A percentile compares a stretch with the other conserved stretches of the same genome.
Conservation (phyloP, 2,888 invertebrate species). For the Eucera pruinosa region DNA sequence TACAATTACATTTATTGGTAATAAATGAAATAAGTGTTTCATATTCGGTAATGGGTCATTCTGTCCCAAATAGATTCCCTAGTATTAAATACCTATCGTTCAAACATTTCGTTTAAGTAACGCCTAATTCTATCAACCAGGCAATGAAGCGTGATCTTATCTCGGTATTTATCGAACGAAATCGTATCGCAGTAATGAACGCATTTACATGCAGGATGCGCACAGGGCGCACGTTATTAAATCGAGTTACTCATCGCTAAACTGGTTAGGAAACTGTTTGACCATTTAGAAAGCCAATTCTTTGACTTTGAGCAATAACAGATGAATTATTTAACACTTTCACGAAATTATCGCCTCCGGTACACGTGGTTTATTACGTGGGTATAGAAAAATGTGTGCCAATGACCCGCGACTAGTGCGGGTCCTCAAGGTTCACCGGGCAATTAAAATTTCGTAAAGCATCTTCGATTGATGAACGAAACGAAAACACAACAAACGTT, state of each 20-base stretch:
- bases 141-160: background rate
- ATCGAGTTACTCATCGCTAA: conserved; percentile 5
- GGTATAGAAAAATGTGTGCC: conserved; percentile 22
- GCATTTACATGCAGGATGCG: conserved; percentile 6
- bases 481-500: background rate
- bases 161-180: background rate
- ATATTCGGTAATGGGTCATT: no score
- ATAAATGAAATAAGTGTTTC: no score
- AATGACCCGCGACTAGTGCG: background rate
- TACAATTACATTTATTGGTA: no score
- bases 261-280: conserved; percentile 21
- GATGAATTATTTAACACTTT: conserved; percentile 50
- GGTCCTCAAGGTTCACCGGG: background rate
- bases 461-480: background rate
- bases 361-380: conserved; percentile 4
- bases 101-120: no score
- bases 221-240: background rate
- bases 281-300: conserved; percentile 28
- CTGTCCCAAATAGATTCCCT: no score
- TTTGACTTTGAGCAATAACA: conserved; percentile 6
- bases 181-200: conserved; percentile 1
- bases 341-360: conserved; percentile 25
- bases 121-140: no score
- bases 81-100: no score
- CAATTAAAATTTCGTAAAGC: conserved; percentile 24